Percentiles rank a stretch among this genome's conserved stretches.
phyloP scores from a whole-genome alignment of 2,113 vertebrate species.

The Lepisosteus osseus region DNA sequence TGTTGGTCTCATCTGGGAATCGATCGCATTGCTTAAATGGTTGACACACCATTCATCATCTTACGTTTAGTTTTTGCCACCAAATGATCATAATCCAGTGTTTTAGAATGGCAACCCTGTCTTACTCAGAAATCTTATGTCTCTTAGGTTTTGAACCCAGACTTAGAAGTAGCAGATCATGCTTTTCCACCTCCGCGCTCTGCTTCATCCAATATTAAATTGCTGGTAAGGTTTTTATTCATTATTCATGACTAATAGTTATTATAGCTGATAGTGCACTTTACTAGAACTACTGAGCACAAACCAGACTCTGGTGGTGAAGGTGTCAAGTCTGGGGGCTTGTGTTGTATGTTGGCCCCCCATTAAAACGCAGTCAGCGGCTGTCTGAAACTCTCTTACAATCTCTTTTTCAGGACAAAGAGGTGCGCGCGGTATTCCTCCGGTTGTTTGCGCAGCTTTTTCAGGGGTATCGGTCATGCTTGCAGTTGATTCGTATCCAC shows the following conservation, averaged over 20 bases:
- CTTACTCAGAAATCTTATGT: slow-evolving; percentile 4
- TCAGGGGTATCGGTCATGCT: slow-evolving; percentile 95
- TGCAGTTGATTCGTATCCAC: slow-evolving; percentile 97
- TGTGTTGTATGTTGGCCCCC: too few species aligned
- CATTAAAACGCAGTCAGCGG: not conserved
- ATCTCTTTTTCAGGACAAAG: slow-evolving; percentile 82
- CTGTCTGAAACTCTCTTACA: not conserved
- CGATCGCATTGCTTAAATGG: too few species aligned
- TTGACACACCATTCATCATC: too few species aligned
- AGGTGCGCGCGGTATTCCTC: slow-evolving; percentile 92
- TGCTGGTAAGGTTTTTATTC: slow-evolving; percentile 82
- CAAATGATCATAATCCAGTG: not conserved
- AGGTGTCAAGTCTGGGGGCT: too few species aligned
- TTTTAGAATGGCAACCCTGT: not conserved
- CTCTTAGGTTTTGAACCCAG: slow-evolving; percentile 89
- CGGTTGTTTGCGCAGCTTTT: slow-evolving; percentile 96
- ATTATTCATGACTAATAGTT: not conserved
- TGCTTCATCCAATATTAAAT: slow-evolving; percentile 85
- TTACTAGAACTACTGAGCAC: too few species aligned
- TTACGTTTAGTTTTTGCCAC: too few species aligned
- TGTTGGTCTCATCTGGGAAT: too few species aligned
- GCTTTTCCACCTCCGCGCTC: slow-evolving; percentile 91
- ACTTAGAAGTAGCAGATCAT: slow-evolving; percentile 94
- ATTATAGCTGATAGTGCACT: too few species aligned
- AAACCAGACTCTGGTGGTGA: too few species aligned